phyloP scores from a whole-genome alignment of 2,797 vertebrate genomes.

The Pseudocheirus occidentalis region DNA sequence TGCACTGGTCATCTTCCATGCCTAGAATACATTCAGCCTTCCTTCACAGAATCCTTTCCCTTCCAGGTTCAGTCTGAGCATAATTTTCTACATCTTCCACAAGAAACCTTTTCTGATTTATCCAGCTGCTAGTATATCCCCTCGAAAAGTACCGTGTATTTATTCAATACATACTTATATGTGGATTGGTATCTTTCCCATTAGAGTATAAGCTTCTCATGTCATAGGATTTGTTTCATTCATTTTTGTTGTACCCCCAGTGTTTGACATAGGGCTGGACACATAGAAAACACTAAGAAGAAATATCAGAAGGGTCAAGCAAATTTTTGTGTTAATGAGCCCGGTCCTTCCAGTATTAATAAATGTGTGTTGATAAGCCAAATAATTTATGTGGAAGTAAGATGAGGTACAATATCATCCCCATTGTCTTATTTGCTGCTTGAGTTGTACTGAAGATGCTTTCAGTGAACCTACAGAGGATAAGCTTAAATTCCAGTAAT shows the following conservation, averaged over 20 bases:
- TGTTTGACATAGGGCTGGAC: neutral
- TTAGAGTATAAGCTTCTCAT: neutral
- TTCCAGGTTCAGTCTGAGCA: too few species aligned
- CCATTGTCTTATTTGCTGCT: neutral
- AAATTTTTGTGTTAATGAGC: neutral
- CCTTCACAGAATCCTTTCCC: too few species aligned
- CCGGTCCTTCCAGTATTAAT: neutral
- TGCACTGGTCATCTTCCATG: neutral
- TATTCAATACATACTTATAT: neutral
- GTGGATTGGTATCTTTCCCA: neutral
- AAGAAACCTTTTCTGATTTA: too few species aligned
- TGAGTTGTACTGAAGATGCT: neutral
- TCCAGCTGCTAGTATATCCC: too few species aligned
- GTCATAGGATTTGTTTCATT: neutral
- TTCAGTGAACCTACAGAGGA: neutral
- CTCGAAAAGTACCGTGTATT: too few species aligned
- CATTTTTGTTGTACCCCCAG: neutral
- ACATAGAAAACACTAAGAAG: slow-evolving; percentile 6
- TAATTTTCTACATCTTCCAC: too few species aligned
- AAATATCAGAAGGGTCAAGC: neutral
- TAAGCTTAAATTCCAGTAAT: neutral
- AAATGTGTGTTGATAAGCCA: neutral
- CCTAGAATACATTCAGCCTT: neutral
- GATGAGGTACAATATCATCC: neutral
- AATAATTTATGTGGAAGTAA: neutral